Evolutionary conservation across 1,140 invertebrate species (phyloP).

Genomic region (Copidosoma floridanum): DNA sequence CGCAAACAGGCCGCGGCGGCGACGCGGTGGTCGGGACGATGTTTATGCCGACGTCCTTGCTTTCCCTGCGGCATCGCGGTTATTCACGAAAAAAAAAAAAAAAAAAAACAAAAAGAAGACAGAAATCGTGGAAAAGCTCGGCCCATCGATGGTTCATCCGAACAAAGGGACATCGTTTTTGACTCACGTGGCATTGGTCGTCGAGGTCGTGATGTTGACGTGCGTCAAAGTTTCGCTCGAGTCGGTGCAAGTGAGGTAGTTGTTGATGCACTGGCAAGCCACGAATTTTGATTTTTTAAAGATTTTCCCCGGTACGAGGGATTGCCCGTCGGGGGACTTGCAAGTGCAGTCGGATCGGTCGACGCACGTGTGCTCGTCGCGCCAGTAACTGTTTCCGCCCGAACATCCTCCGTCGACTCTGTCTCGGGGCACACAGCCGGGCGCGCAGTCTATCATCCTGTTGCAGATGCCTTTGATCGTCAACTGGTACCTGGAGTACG

Average conservation of each 20-base stretch:
- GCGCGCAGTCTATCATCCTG: conserved; percentile 52
- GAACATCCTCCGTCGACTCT: conserved; percentile 37
- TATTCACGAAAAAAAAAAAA: too few relatives aligned
- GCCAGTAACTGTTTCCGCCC: conserved; percentile 54
- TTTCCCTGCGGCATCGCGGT: neutral
- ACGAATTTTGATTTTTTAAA: conserved; percentile 62
- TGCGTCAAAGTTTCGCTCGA: conserved; percentile 49
- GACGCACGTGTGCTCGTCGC: conserved; percentile 70
- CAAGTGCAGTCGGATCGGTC: conserved; percentile 69
- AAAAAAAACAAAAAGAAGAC: too few relatives aligned
- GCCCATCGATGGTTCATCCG: too few relatives aligned
- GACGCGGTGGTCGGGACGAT: conserved; percentile 54
- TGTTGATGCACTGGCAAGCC: conserved; percentile 74
- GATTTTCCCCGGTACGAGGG: conserved; percentile 66
- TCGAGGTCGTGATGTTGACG: neutral
- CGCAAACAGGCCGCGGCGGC: conserved; percentile 55
- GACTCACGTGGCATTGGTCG: neutral
- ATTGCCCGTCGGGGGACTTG: conserved; percentile 59
- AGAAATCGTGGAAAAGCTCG: too few relatives aligned
- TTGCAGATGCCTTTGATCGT: conserved; percentile 53
- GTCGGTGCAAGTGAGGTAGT: conserved; percentile 67
- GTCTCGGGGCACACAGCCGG: conserved; percentile 41
- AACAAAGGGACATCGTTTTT: too few relatives aligned
- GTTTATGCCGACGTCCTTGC: neutral
- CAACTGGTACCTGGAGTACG: conserved; percentile 32